Conservation (phyloP, 2,113 vertebrate species). For the Colinus virginianus region DNA sequence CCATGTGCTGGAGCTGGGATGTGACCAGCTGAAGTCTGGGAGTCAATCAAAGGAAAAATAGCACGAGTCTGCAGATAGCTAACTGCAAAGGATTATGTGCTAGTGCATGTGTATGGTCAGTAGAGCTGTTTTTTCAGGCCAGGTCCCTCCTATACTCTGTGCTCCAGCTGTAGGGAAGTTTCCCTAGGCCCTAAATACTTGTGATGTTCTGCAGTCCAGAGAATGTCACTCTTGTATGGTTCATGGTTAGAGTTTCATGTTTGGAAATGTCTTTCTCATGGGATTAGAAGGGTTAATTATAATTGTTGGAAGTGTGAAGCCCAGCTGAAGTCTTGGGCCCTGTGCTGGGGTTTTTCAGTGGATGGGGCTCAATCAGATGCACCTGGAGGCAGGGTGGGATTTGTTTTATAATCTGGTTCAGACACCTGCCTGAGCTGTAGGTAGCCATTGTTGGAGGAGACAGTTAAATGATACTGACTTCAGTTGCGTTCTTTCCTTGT, state of each 20-base stretch:
- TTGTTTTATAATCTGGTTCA: background rate
- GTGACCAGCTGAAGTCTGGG: background rate
- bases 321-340: background rate
- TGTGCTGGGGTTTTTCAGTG: background rate
- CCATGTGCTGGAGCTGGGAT: background rate
- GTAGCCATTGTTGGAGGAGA: accelerated
- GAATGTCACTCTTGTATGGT: background rate
- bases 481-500: background rate
- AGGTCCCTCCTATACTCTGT: accelerated
- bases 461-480: background rate
- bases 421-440: background rate
- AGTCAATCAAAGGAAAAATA: background rate
- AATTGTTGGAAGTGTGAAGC: background rate
- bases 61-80: background rate
- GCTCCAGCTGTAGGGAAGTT: background rate
- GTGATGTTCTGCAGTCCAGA: background rate
- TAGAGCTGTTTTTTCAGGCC: background rate
- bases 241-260: background rate
- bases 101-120: background rate
- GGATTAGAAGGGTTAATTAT: background rate
- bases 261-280: background rate
- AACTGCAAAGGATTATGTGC: background rate
- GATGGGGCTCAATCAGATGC: background rate
- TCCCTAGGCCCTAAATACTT: background rate
- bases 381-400: background rate